A percentile compares a stretch with the other conserved stretches of the same genome.
phyloP scores from a whole-genome alignment of 2,888 invertebrate genomes.

The Clepsis dumicolana region DNA sequence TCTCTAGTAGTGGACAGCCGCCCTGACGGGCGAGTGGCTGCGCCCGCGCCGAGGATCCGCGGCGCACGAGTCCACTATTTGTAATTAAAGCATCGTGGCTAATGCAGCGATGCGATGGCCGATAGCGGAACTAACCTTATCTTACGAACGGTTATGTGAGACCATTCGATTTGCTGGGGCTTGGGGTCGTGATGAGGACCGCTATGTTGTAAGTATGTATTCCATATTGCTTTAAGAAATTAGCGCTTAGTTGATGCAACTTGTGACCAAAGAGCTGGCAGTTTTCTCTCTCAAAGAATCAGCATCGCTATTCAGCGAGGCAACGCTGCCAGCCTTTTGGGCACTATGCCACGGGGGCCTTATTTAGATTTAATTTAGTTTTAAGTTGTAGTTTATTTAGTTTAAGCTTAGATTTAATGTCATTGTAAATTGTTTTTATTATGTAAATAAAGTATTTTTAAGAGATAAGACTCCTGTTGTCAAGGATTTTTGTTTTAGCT shows the following conservation, averaged over 20 bases:
- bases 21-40: constrained; percentile 6
- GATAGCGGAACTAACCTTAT: constrained; percentile 26
- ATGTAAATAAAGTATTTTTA: too few relatives aligned
- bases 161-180: constrained; percentile 20
- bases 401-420: too few relatives aligned
- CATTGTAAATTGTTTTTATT: too few relatives aligned
- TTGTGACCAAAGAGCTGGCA: too few relatives aligned
- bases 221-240: background rate
- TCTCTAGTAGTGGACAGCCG: background rate
- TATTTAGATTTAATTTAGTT: too few relatives aligned
- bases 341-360: too few relatives aligned
- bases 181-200: constrained; percentile 5
- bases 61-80: constrained; percentile 28
- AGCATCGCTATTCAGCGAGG: too few relatives aligned
- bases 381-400: too few relatives aligned
- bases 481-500: too few relatives aligned
- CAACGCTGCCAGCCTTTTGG: too few relatives aligned
- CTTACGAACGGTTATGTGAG: constrained; percentile 21
- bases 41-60: constrained; percentile 7
- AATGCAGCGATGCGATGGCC: constrained; percentile 33
- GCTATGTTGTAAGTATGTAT: background rate
- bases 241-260: too few relatives aligned
- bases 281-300: too few relatives aligned
- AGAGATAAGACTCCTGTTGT: background rate
- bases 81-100: constrained; percentile 35